Evolutionary conservation across 2,113 vertebrate genomes (phyloP).

Genomic region (Atractosteus spatula): DNA sequence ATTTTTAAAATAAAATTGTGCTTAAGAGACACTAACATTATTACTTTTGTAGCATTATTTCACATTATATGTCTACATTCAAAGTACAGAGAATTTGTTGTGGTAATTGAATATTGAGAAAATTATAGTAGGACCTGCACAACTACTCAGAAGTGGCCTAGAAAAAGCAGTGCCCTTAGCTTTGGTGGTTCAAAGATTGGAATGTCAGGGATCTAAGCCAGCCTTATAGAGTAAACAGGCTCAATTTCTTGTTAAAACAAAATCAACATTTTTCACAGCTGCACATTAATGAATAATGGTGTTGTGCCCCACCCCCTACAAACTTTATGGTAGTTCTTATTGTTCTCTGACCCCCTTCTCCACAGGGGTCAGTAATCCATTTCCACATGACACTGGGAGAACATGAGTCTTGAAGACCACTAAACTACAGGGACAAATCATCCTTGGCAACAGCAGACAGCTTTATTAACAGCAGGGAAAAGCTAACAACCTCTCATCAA

Average conservation of each 20-base stretch:
- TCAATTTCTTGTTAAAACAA: constrained; percentile 22
- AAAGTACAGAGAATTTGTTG: too few species aligned
- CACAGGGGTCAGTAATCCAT: constrained; percentile 60
- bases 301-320: constrained; percentile 31
- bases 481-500: constrained; percentile 35
- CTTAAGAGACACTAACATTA: too few species aligned
- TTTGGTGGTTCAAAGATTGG: background rate
- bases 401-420: constrained; percentile 31
- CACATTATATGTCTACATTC: too few species aligned
- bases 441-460: constrained; percentile 47
- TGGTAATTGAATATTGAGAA: too few species aligned
- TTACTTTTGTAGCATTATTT: too few species aligned
- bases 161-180: background rate
- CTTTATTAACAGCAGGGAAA: constrained; percentile 62
- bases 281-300: constrained; percentile 31
- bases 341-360: constrained; percentile 50
- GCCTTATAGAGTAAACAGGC: constrained; percentile 14
- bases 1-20: too few species aligned
- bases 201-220: background rate
- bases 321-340: constrained; percentile 47
- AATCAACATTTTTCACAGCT: constrained; percentile 20
- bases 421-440: constrained; percentile 34
- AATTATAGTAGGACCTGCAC: too few species aligned
- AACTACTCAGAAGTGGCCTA: too few species aligned
- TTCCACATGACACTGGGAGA: constrained; percentile 54